Percentiles rank a stretch among this genome's conserved stretches.
phyloP scores from a whole-genome alignment of 2,797 vertebrate species.

The Mallotus villosus region DNA sequence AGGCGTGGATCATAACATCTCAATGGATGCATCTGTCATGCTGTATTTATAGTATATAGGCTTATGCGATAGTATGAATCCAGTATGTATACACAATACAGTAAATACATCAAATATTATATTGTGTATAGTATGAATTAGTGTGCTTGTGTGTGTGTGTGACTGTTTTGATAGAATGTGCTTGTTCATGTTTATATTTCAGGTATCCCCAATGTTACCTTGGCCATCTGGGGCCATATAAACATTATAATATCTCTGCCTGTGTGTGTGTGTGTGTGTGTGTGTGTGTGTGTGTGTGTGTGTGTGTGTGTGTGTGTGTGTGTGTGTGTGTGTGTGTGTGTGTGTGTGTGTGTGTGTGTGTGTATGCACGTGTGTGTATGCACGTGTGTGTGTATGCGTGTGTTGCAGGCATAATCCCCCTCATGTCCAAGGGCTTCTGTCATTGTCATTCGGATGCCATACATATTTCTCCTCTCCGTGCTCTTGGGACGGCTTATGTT shows the following conservation, averaged over 20 bases:
- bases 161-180: too few relatives aligned
- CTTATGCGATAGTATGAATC: too few relatives aligned
- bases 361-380: not conserved
- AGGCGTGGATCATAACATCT: too few relatives aligned
- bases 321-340: slow-evolving; percentile 11
- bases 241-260: not conserved
- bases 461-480: slow-evolving; percentile 70
- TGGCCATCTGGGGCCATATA: not conserved
- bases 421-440: slow-evolving; percentile 50
- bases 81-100: too few relatives aligned
- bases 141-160: too few relatives aligned
- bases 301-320: slow-evolving; percentile 9
- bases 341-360: not conserved
- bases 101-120: too few relatives aligned
- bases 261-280: not conserved
- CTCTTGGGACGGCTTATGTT: slow-evolving; percentile 69
- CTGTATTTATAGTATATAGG: too few relatives aligned
- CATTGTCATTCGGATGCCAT: slow-evolving; percentile 56
- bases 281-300: not conserved
- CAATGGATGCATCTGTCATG: too few relatives aligned
- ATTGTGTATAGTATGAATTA: too few relatives aligned
- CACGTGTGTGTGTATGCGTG: not conserved
- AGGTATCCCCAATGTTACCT: too few relatives aligned
- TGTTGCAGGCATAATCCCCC: slow-evolving; percentile 38
- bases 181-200: too few relatives aligned